Conservation (phyloP, 2,113 vertebrate species). For the Seriola aureovittata region DNA sequence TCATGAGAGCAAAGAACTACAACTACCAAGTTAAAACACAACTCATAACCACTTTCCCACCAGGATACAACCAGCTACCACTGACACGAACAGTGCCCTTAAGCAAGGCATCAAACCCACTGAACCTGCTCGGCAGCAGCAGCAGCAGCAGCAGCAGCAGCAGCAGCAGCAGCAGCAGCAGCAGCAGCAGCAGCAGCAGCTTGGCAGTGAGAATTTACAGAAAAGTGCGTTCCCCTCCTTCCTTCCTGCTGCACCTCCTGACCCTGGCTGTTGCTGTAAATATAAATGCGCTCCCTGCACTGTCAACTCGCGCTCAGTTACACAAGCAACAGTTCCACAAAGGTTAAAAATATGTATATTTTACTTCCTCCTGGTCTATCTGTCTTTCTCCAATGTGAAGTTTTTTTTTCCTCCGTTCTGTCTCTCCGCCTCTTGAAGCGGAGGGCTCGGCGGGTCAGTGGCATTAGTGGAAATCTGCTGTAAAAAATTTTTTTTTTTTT, state of each 20-base stretch:
- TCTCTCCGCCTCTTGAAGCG: slow-evolving; percentile 56
- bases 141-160: not conserved
- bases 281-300: slow-evolving; percentile 64
- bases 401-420: slow-evolving; percentile 36
- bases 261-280: slow-evolving; percentile 65
- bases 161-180: slow-evolving; percentile 29
- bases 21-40: not conserved
- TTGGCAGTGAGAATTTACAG: slow-evolving; percentile 45
- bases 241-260: slow-evolving; percentile 49
- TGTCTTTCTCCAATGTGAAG: slow-evolving; percentile 21
- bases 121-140: slow-evolving; percentile 56
- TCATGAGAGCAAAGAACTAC: not conserved
- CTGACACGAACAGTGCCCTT: slow-evolving; percentile 39
- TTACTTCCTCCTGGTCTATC: slow-evolving; percentile 56
- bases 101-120: slow-evolving; percentile 70
- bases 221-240: slow-evolving; percentile 50
- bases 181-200: slow-evolving; percentile 13
- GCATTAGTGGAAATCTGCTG: slow-evolving; percentile 72
- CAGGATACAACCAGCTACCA: slow-evolving; percentile 3
- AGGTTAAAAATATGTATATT: slow-evolving; percentile 70
- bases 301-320: slow-evolving; percentile 58
- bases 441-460: slow-evolving; percentile 84
- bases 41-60: slow-evolving; percentile 1
- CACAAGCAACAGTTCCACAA: slow-evolving; percentile 64
- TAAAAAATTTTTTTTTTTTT: slow-evolving; percentile 39